Conservation (phyloP, 2,113 vertebrate genomes). For the Tragulus kanchil region DNA sequence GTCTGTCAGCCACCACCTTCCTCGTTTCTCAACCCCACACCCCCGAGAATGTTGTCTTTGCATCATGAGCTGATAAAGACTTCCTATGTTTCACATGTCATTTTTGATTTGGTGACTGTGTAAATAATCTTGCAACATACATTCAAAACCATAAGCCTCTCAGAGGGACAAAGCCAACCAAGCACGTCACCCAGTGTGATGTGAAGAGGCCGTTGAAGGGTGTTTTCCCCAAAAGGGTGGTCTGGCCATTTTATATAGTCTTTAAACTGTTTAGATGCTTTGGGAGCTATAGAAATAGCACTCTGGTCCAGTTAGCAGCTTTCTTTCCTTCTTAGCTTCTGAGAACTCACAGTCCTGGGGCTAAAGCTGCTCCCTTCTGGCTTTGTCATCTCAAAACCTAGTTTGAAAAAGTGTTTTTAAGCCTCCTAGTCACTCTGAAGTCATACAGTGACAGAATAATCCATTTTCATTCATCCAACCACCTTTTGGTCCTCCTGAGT, state of each 20-base stretch:
- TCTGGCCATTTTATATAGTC: neutral
- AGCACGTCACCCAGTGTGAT: neutral
- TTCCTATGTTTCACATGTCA: conserved; percentile 53
- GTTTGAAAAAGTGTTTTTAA: conserved; percentile 24
- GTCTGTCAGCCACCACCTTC: conserved; percentile 76
- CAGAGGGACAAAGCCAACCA: neutral
- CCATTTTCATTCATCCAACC: neutral
- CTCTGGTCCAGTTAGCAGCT: neutral
- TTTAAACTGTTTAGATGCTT: neutral
- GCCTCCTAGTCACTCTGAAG: conserved; percentile 17
- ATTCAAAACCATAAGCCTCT: conserved; percentile 42
- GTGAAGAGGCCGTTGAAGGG: neutral
- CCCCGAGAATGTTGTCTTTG: conserved; percentile 83
- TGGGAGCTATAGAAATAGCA: neutral
- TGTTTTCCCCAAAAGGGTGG: neutral
- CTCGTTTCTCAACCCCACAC: conserved; percentile 82
- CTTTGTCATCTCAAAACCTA: neutral
- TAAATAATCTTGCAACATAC: neutral
- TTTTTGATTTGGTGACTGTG: conserved; percentile 49
- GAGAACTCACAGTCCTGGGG: neutral
- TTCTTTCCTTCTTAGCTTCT: neutral
- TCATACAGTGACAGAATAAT: neutral
- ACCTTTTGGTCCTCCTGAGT: neutral
- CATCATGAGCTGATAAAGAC: conserved; percentile 71
- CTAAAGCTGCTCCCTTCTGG: conserved; percentile 22